Evolutionary conservation across 2,797 vertebrate species (phyloP).

Genomic region (Tauraco hartlaubi): DNA sequence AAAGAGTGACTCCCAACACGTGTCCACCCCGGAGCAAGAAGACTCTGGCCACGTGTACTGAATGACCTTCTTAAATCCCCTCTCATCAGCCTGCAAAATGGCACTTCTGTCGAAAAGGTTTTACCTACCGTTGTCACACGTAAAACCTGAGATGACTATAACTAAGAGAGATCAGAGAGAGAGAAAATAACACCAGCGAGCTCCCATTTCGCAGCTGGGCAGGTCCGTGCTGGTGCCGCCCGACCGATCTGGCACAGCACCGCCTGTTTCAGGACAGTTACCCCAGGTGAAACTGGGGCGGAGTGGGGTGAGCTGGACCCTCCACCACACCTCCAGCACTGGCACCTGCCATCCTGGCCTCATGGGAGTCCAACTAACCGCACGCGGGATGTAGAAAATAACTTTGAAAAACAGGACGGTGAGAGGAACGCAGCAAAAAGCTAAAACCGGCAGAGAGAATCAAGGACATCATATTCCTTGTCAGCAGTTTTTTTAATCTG

Average conservation of each 20-base stretch:
- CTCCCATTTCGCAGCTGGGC: not conserved
- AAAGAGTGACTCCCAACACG: not conserved
- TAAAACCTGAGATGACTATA: slow-evolving; percentile 15
- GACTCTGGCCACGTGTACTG: not conserved
- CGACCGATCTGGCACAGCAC: accelerated
- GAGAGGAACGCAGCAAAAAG: not conserved
- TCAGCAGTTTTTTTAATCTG: not conserved
- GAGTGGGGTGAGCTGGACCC: accelerated
- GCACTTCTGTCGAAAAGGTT: slow-evolving; percentile 53
- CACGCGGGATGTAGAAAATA: not conserved
- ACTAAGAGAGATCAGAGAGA: not conserved
- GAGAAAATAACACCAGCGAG: not conserved
- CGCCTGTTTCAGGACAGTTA: not conserved
- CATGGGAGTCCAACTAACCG: not conserved
- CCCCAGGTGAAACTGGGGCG: accelerated
- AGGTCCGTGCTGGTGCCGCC: not conserved
- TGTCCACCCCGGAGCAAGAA: not conserved
- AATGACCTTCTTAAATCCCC: slow-evolving; percentile 52
- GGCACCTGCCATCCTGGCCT: not conserved
- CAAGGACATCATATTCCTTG: not conserved
- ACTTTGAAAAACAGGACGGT: not conserved
- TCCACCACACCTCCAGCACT: not conserved
- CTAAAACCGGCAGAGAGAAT: not conserved
- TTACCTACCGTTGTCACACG: not conserved
- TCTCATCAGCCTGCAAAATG: slow-evolving; percentile 36